These are phyloP conservation scores for Pyxicephalus adspersus DNA, from an alignment of 2,113 vertebrate genomes.

Conservation along the genomic window DNA sequence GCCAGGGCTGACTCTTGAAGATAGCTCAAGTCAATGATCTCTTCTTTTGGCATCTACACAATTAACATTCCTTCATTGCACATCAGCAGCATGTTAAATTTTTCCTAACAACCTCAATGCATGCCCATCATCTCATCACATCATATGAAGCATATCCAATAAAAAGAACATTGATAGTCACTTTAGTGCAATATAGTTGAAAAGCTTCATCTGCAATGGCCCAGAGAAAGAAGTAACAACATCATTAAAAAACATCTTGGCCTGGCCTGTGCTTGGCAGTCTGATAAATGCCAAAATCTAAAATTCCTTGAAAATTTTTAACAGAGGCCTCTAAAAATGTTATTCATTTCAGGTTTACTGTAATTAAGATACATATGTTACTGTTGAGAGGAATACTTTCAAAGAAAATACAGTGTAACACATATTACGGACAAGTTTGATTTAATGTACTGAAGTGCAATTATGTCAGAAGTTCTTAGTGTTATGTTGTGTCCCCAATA, in stretches of 20 bases:
- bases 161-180: constrained; percentile 70
- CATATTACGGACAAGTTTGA: too few species aligned
- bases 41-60: constrained; percentile 68
- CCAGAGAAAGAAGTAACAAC: constrained; percentile 65
- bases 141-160: constrained; percentile 73
- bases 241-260: constrained; percentile 61
- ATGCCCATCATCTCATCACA: constrained; percentile 70
- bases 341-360: background rate
- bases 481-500: too few species aligned
- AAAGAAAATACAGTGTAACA: too few species aligned
- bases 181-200: constrained; percentile 68
- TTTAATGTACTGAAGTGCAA: too few species aligned
- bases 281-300: constrained; percentile 9
- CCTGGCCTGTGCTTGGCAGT: constrained; percentile 15
- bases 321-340: background rate
- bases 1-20: constrained; percentile 64
- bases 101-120: constrained; percentile 70
- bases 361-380: too few species aligned
- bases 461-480: too few species aligned
- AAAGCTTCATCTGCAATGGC: constrained; percentile 66
- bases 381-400: too few species aligned
- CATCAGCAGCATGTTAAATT: constrained; percentile 71
- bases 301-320: background rate
- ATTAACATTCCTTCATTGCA: constrained; percentile 73
- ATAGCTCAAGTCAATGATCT: constrained; percentile 61